phyloP scores from a whole-genome alignment of 2,888 invertebrate genomes.

The Sphaerophoria taeniata region DNA sequence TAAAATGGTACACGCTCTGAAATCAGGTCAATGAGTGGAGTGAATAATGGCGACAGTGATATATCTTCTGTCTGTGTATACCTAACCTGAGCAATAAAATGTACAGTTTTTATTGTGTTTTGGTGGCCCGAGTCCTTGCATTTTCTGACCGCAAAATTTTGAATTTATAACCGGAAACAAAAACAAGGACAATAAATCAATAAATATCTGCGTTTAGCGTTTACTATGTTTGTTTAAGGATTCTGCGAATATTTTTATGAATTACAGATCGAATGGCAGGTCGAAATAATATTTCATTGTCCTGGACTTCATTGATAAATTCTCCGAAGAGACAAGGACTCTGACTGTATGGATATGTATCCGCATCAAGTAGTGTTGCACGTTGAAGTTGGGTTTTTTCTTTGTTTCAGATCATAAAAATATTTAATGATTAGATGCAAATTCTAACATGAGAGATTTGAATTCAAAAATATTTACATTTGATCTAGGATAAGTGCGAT shows the following conservation, averaged over 20 bases:
- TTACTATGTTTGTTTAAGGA: conserved; percentile 34
- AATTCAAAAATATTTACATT: no score
- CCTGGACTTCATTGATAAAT: conserved; percentile 11
- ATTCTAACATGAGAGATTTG: no score
- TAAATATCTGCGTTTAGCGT: neutral
- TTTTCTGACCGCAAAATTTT: conserved; percentile 12
- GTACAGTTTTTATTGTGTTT: neutral
- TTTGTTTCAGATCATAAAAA: conserved; percentile 8
- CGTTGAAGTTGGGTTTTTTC: conserved; percentile 17
- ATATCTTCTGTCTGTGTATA: neutral
- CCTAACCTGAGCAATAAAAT: neutral
- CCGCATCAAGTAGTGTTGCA: neutral
- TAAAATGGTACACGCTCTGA: neutral
- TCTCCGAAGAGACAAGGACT: neutral
- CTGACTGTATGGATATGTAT: neutral
- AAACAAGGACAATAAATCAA: neutral
- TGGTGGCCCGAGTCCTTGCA: neutral
- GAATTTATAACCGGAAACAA: conserved; percentile 13
- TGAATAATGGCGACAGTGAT: neutral
- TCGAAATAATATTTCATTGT: neutral
- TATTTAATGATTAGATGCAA: conserved; percentile 4
- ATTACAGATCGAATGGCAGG: neutral
- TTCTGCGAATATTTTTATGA: conserved; percentile 16
- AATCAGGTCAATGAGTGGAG: neutral
- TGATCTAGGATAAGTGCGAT: no score